These are phyloP conservation scores for Euspilapteryx auroguttella DNA, from an alignment of 2,888 invertebrate species.

Conservation along the genomic window DNA sequence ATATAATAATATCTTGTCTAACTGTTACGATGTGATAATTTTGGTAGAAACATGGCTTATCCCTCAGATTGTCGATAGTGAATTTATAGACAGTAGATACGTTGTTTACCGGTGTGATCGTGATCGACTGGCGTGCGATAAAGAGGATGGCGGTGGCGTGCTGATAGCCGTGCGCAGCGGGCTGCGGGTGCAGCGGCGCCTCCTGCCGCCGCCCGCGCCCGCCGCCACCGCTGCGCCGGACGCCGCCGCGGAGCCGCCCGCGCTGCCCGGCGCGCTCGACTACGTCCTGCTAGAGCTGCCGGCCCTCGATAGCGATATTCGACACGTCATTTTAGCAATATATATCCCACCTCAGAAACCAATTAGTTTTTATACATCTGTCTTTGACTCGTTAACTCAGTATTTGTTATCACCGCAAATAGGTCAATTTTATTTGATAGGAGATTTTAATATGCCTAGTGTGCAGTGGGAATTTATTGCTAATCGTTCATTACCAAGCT, in stretches of 20 bases:
- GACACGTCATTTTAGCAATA: background rate
- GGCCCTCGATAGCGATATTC: too few relatives aligned
- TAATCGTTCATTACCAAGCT: background rate
- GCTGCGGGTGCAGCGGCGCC: background rate
- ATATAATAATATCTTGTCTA: background rate
- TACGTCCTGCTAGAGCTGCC: background rate
- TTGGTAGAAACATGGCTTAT: slow-evolving; percentile 1
- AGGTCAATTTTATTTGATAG: background rate
- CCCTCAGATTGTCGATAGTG: background rate
- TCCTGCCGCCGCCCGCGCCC: background rate
- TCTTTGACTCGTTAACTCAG: background rate
- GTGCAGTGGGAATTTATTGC: background rate
- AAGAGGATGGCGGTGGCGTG: slow-evolving; percentile 1
- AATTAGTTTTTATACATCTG: background rate
- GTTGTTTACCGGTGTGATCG: slow-evolving; percentile 1
- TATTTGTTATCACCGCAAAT: background rate
- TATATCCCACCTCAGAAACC: background rate
- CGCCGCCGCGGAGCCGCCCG: background rate
- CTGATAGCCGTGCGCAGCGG: background rate
- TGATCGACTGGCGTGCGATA: background rate
- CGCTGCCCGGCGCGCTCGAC: background rate
- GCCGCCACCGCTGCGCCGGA: background rate
- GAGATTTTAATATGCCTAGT: background rate
- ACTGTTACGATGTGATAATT: slow-evolving; percentile 1
- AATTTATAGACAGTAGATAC: slow-evolving; percentile 1